Base-by-base conservation (phyloP, 64 coral and sea anemone genomes). In the Porites lutea region DNA sequence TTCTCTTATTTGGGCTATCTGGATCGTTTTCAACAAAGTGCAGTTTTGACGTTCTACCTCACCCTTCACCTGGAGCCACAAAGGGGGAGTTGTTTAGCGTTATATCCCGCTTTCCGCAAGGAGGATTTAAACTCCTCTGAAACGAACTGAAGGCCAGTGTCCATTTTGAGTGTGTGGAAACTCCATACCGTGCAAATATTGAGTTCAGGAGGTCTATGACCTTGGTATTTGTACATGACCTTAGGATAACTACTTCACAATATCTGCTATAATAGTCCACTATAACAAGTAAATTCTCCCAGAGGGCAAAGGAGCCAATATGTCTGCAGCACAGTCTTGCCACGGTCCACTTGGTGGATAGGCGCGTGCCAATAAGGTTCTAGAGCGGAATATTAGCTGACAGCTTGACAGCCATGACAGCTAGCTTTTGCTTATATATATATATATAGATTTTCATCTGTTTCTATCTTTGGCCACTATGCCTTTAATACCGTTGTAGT, bases 251-350 rank as follows among this genome's bases (percentile, higher is more conserved):
- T 8, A 52, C 48, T 15, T 80, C 78, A 1, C 13, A 53, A 51
- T 52, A 80, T 52, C 78, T 48, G 48, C 78, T 80, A 51, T 54
- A 80, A 20, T 80, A 57, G 48, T 80, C 78, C 2, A 80, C 78
- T 0, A 80, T 51, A 6, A 80, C 78, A 15, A 80, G 13, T n/a
- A 49, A 57, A 2, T 13, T 52, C 57, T 2, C 10, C 61, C 16
- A 10, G 61, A 14, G 16, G 61, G 61, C 12, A 64, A 13, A 15
- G 61, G 61, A 14, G 11, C 6, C 6, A 77, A 43, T 45, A 77
- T 15, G 43, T 77, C 74, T 47, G 43, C 74, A 44, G 23, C 5
- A 47, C 74, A 77, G 22, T 47, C 74, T 43, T 77, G 74, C 74
- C 74, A 77, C 1, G 74, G 45, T 47, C 11, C 51, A 18, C 45